phyloP scores from a whole-genome alignment of 2,888 invertebrate species.

The Spatulosminthurus flaviceps region DNA sequence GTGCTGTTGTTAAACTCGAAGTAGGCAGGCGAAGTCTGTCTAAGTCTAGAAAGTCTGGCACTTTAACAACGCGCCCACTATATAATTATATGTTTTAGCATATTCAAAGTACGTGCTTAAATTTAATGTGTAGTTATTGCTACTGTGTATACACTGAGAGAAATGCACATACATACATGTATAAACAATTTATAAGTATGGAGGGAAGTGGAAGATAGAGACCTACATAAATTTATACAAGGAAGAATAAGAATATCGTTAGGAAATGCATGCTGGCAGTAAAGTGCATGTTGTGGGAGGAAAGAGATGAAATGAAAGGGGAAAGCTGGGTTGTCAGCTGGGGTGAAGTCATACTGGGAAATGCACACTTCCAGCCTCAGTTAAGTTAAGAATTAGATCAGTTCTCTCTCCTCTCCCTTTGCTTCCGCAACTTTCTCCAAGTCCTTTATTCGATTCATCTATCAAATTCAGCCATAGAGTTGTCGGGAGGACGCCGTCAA shows the following conservation, averaged over 20 bases:
- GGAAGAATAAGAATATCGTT: not conserved
- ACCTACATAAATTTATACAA: too few relatives aligned
- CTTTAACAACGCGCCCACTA: too few relatives aligned
- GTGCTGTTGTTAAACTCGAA: too few relatives aligned
- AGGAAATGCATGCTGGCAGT: not conserved
- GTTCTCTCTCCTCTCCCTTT: slow-evolving; percentile 28
- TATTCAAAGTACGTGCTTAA: too few relatives aligned
- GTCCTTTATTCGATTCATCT: slow-evolving; percentile 47
- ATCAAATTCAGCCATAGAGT: slow-evolving; percentile 47
- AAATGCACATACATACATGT: too few relatives aligned
- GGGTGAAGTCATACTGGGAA: slow-evolving; percentile 10
- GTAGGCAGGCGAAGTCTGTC: too few relatives aligned
- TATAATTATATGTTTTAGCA: too few relatives aligned
- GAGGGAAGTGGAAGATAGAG: too few relatives aligned
- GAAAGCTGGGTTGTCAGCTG: slow-evolving; percentile 18
- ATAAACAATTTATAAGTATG: too few relatives aligned
- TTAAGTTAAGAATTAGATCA: slow-evolving; percentile 41
- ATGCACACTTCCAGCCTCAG: slow-evolving; percentile 7
- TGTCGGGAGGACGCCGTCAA: slow-evolving; percentile 47
- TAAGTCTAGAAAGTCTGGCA: too few relatives aligned
- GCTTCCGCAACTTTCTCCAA: slow-evolving; percentile 37
- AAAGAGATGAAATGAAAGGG: slow-evolving; percentile 25
- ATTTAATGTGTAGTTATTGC: too few relatives aligned
- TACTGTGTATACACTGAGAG: too few relatives aligned
- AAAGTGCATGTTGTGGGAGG: not conserved